These are phyloP conservation scores for Gordius sp. DNA, from an alignment of 2,888 invertebrate genomes.

Conservation along the genomic window DNA sequence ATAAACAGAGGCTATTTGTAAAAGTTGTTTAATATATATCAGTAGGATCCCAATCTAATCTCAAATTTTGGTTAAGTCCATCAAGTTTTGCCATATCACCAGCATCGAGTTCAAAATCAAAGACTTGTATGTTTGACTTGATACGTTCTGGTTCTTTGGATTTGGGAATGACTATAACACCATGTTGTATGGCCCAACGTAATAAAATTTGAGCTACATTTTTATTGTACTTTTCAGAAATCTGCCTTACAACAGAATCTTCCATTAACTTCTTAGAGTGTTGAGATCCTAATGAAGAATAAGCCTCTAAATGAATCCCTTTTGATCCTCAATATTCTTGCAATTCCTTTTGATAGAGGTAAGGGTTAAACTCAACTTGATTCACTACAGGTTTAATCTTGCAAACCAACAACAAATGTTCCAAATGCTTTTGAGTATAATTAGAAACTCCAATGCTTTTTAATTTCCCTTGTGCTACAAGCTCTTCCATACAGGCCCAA, in stretches of 20 bases:
- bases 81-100: not conserved
- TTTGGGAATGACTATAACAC: slow-evolving; percentile 30
- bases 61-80: not conserved
- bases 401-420: slow-evolving; percentile 34
- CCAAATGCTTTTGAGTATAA: slow-evolving; percentile 42
- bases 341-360: slow-evolving; percentile 39
- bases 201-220: slow-evolving; percentile 43
- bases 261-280: slow-evolving; percentile 28
- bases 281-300: slow-evolving; percentile 42
- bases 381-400: slow-evolving; percentile 31
- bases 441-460: slow-evolving; percentile 51
- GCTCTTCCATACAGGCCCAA: slow-evolving; percentile 41
- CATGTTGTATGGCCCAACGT: slow-evolving; percentile 46
- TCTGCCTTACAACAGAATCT: slow-evolving; percentile 34
- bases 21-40: not conserved
- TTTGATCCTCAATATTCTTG: slow-evolving; percentile 39
- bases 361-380: slow-evolving; percentile 54
- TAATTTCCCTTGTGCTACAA: slow-evolving; percentile 35
- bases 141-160: not conserved
- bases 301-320: slow-evolving; percentile 48
- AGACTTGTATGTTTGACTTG: slow-evolving; percentile 19
- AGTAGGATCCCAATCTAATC: slow-evolving; percentile 4
- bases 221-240: slow-evolving; percentile 36
- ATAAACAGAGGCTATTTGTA: too few relatives aligned
- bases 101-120: slow-evolving; percentile 17